Base-by-base conservation (phyloP, 2,797 vertebrate genomes). In the Chiroxiphia lanceolata region DNA sequence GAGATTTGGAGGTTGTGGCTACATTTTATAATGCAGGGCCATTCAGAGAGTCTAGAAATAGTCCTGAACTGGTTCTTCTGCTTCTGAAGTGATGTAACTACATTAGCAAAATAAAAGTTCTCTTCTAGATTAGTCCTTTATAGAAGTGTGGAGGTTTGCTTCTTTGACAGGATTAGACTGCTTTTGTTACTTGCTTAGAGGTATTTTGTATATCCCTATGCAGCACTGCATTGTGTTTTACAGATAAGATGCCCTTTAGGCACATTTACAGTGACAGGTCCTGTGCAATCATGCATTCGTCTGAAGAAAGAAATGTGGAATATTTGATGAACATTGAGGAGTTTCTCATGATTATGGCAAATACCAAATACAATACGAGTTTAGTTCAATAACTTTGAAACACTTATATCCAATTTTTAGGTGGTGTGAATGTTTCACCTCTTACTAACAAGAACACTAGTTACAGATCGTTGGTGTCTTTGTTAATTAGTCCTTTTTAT, bases 341-440 rank as follows among this genome's bases (percentile, higher is more conserved):
- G 4, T 65, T 64, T 72, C 26, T 94, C 36, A 38, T 76, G 61
- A 78, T 96, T 85, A 56, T 83, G 38, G 65, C 56, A 92, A 93
- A 69, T 78, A 48, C 51, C 23, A 95, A 95, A 71, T 81, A 59
- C 91, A 60, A 94, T 45, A 72, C 31, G 93, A 72, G 31, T 83
- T 96, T 84, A 59, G 79, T 81, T 69, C 18, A n/a, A 81, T 65
- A 69, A 13, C 11, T 64, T 45, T 0, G 1, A 61, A 83, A 57
- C 15, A 44, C 6, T 68, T 64, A 22, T 1, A 21, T 65, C 16
- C 22, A 67, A 15, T 80, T 60, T 64, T 71, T 50, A 77, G 29
- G 12, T 65, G 11, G 16, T 50, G 11, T 69, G 34, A 87, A 45
- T 61, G 22, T 89, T 92, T 81, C 10, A 29, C 11, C 15, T 82